phyloP scores from a whole-genome alignment of 2,888 invertebrate genomes.

The Drosophila mettleri region DNA sequence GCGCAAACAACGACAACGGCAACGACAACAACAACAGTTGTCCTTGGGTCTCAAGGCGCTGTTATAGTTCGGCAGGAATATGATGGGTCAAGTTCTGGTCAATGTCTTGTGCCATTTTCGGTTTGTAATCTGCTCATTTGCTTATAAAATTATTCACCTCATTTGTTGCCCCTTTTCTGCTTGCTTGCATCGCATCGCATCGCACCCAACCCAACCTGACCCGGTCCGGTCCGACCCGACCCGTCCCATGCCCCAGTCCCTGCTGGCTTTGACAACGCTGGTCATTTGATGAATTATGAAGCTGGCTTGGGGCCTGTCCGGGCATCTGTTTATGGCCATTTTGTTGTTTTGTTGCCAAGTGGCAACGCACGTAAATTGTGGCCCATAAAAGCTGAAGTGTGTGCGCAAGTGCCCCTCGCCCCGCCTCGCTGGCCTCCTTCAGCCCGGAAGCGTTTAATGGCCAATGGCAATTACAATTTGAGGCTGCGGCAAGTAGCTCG shows the following conservation, averaged over 20 bases:
- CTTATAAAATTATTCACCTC: conserved; percentile 83
- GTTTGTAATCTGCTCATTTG: conserved; percentile 80
- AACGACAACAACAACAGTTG: conserved; percentile 12
- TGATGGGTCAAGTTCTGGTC: conserved; percentile 67
- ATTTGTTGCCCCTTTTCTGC: conserved; percentile 82
- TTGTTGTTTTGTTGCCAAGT: conserved; percentile 64
- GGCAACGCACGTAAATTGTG: conserved; percentile 66
- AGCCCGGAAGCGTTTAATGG: conserved; percentile 57
- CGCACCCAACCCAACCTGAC: not conserved
- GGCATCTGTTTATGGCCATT: conserved; percentile 71
- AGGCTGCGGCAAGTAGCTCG: conserved; percentile 37
- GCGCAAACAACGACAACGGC: conserved; percentile 52
- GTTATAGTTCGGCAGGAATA: conserved; percentile 41
- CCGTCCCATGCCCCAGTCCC: not conserved
- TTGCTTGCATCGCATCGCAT: conserved; percentile 63
- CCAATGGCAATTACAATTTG: conserved; percentile 65
- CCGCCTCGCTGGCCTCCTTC: not conserved
- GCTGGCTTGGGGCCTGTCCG: conserved; percentile 10
- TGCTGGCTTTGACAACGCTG: conserved; percentile 43
- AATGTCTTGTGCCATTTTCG: conserved; percentile 71
- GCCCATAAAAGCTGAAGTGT: conserved; percentile 67
- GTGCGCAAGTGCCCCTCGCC: conserved; percentile 42
- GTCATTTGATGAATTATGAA: conserved; percentile 68
- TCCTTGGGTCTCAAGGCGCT: conserved; percentile 4
- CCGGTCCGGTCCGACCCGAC: conserved; percentile 1